Evolutionary conservation across 2,797 vertebrate genomes (phyloP), one percentile per base, ranked within the genome.

Genomic region (Pseudopleuronectes americanus): DNA sequence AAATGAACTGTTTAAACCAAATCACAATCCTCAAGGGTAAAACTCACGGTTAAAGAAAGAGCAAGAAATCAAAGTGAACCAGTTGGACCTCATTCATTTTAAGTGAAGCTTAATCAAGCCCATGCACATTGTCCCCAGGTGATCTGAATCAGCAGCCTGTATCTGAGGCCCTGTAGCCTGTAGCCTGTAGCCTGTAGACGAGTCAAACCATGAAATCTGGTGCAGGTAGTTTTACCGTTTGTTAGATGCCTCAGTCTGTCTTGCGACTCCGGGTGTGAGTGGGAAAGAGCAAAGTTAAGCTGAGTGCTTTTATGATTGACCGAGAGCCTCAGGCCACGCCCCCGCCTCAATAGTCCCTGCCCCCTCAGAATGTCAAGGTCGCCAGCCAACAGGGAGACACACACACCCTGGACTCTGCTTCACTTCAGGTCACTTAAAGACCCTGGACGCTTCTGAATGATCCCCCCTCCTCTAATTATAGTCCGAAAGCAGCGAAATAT

Each of bases 351-450:
- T 51, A 68, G 55, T 56, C 78, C 77, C 82, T 4, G 4, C 31
- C 81, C 63, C 57, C 77, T 84, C 24, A 80, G 77, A 94, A 94
- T 93, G 92, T 94, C 93, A 95, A 94, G 93, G 94, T 94, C 90
- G 63, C 75, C 55, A 48, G 72, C 22, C 9, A 71, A 55, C 68
- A 62, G 6, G 26, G 26, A 51, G 19, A 62, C 54, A 33, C 73
- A 9, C 57, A 45, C 22, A 38, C 38, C 57, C 51, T 31, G 58
- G 23, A n/a, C 8, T 17, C 68, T 82, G 54, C 33, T 63, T 49
- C 7, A 22, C 54, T 66, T 63, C 55, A 63, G 58, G 17, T 43
- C 12, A 52, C 28, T 22, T 45, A 3, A 41, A 63, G 4, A 28
- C 13, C 4, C 28, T 1, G 24, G 48, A 49, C 53, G 10, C 31